Evolutionary conservation across 2,888 invertebrate genomes (phyloP).

Genomic region (Yponomeuta plumbellus): DNA sequence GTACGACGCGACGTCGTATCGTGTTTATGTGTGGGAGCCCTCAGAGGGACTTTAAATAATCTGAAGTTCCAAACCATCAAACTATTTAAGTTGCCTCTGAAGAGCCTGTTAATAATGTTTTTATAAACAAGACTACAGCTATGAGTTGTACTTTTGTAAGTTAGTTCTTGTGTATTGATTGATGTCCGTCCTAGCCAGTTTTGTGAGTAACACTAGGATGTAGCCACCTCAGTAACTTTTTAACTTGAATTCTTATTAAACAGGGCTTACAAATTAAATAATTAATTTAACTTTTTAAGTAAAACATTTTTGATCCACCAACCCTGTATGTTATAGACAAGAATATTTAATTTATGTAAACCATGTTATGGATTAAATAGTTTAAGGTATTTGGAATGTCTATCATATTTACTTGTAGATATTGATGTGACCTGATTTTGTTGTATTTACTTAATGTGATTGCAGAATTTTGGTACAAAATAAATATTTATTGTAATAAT

Average conservation of each 20-base stretch:
- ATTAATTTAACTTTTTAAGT: neutral
- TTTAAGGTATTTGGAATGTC: constrained; percentile 30
- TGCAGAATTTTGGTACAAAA: constrained; percentile 54
- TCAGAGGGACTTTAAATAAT: too few relatives aligned
- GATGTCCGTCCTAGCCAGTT: constrained; percentile 40
- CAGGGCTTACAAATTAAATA: neutral
- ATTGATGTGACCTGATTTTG: constrained; percentile 42
- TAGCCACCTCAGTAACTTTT: neutral
- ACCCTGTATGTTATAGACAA: neutral
- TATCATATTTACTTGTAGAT: constrained; percentile 34
- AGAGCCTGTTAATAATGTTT: neutral
- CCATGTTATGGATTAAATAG: neutral
- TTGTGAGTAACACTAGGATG: constrained; percentile 5
- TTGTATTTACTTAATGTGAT: constrained; percentile 38
- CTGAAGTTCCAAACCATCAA: too few relatives aligned
- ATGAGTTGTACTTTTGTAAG: too few relatives aligned
- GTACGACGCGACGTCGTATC: too few relatives aligned
- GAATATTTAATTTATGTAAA: neutral
- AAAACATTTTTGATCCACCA: too few relatives aligned
- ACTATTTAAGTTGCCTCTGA: too few relatives aligned
- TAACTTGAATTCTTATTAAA: neutral
- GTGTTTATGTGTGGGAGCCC: too few relatives aligned
- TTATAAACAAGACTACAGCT: too few relatives aligned
- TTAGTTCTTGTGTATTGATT: constrained; percentile 12
- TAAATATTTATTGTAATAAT: constrained; percentile 50